Conservation (phyloP, 2,888 invertebrate species). For the Zeuzera pyrina region DNA sequence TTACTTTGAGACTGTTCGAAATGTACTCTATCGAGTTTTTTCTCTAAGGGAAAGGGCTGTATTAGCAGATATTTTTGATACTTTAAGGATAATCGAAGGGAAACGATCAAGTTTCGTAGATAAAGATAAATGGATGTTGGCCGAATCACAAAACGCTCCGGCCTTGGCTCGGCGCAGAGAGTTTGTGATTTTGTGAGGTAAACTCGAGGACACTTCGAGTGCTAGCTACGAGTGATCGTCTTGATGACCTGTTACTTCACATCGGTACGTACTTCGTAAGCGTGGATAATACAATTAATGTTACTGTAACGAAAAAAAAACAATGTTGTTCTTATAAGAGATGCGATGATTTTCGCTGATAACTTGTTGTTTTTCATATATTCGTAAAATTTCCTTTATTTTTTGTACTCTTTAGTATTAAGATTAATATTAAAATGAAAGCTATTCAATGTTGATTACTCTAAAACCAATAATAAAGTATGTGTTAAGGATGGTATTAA, state of each 20-base stretch:
- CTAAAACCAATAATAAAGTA: slow-evolving; percentile 65
- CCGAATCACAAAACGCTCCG: slow-evolving; percentile 6
- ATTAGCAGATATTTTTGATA: slow-evolving; percentile 73
- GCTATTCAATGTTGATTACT: slow-evolving; percentile 73
- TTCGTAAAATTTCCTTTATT: slow-evolving; percentile 73
- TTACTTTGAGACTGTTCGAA: slow-evolving; percentile 72
- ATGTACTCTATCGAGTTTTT: slow-evolving; percentile 65
- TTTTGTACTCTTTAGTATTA: slow-evolving; percentile 73
- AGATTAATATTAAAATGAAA: slow-evolving; percentile 67
- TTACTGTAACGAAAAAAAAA: slow-evolving; percentile 66
- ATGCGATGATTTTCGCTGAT: slow-evolving; percentile 64
- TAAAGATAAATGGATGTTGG: neutral
- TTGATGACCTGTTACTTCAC: slow-evolving; percentile 33
- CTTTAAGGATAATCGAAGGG: slow-evolving; percentile 68
- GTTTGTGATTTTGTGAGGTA: slow-evolving; percentile 7
- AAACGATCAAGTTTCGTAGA: slow-evolving; percentile 49
- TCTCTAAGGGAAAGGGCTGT: slow-evolving; percentile 71
- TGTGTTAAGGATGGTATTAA: slow-evolving; percentile 63
- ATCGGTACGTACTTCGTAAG: slow-evolving; percentile 51
- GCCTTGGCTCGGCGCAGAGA: slow-evolving; percentile 2
- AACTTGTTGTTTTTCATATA: slow-evolving; percentile 72
- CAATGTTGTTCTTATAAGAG: slow-evolving; percentile 71
- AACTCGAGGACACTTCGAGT: slow-evolving; percentile 17
- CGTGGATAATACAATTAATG: slow-evolving; percentile 55
- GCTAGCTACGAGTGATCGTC: slow-evolving; percentile 19